Evolutionary conservation across 2,888 invertebrate genomes (phyloP), one percentile per base, ranked within the genome.

Genomic region (Scotopteryx bipunctaria): DNA sequence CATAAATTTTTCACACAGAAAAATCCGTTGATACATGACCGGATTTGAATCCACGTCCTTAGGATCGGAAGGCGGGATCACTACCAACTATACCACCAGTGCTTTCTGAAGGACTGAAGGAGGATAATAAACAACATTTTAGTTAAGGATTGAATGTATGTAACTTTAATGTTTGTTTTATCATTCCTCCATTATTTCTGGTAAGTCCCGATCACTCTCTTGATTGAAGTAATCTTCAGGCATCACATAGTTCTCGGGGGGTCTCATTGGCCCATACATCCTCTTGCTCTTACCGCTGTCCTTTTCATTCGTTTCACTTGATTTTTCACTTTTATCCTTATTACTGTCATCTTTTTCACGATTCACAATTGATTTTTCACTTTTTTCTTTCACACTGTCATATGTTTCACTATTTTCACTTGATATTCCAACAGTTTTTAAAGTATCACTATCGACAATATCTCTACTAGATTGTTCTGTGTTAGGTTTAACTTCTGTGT

Each of bases 181-280:
- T 17, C 23, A 23, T 8, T 45, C 76, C 36, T 91, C 90, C 60
- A 78, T 77, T 11, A 90, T 89, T 59, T 91, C 91, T 0, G 89
- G 88, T 3, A 90, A 50, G 68, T 91, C 91, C 43, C 91, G 71
- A 38, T 85, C 84, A 3, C 78, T 82, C 50, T 83, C 83, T 57
- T 86, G 83, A 54, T 90, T 81, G 33, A 80, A 91, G 59, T 91
- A 91, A 36, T 72, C 76, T 49, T 87, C 91, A 0, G 91, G 91
- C 25, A 86, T 70, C 1, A 87, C 83, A 56, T 91, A 91, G 46
- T 89, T 69, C 0, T 85, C 86, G 0, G 91, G 91, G 0, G 91
- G 91, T 37, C 89, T 66, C 91, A 91, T 89, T 0, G 91, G 91
- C 0, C 91, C 91, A 37, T 80, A 89, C 1, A 83, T 64, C 55